phyloP scores from a whole-genome alignment of 1,140 invertebrate genomes.

The Bathynomus jamesi region DNA sequence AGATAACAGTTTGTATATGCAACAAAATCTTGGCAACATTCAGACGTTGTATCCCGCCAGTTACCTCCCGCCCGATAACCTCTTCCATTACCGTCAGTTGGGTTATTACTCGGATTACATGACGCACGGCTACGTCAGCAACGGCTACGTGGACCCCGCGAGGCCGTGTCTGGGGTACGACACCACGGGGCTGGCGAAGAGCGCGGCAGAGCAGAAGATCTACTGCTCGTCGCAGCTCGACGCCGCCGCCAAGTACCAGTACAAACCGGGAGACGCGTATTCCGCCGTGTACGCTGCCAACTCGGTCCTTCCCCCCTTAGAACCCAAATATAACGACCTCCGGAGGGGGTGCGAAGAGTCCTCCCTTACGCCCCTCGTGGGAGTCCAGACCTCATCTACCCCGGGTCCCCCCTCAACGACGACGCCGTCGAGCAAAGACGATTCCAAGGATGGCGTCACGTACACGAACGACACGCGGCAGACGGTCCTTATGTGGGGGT shows the following conservation, averaged over 20 bases:
- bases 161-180: conserved; percentile 38
- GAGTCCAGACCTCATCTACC: conserved; percentile 25
- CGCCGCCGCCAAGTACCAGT: conserved; percentile 35
- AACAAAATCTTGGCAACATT: conserved; percentile 60
- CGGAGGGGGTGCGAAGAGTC: conserved; percentile 13
- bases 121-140: conserved; percentile 43
- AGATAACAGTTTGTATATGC: conserved; percentile 58
- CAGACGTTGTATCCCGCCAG: conserved; percentile 47
- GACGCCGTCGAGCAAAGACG: conserved; percentile 14
- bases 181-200: conserved; percentile 26
- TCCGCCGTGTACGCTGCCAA: conserved; percentile 33
- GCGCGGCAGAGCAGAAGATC: conserved; percentile 30
- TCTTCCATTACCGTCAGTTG: conserved; percentile 54
- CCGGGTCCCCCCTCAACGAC: conserved; percentile 20
- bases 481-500: conserved; percentile 43
- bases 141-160: conserved; percentile 36
- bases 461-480: conserved; percentile 39
- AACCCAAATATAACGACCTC: conserved; percentile 33
- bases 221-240: conserved; percentile 35
- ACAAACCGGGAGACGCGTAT: conserved; percentile 29
- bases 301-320: conserved; percentile 26
- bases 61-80: conserved; percentile 54
- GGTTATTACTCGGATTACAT: conserved; percentile 39
- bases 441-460: conserved; percentile 32
- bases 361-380: conserved; percentile 22